Percentiles rank a stretch among this genome's conserved stretches.
Conservation (phyloP, 2,888 invertebrate genomes). For the Anticlea derivata region DNA sequence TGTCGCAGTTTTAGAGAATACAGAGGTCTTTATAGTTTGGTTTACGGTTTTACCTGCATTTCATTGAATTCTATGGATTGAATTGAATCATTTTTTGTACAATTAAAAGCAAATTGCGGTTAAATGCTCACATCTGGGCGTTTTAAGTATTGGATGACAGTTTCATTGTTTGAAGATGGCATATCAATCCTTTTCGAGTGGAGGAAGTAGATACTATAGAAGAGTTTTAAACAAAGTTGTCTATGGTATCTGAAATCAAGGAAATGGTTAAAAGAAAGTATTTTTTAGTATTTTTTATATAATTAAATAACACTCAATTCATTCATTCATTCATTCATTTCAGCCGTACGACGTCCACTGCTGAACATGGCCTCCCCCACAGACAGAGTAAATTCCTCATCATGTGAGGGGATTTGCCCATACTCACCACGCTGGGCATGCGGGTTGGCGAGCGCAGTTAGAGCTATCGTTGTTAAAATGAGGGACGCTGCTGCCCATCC, state of each 20-base stretch:
- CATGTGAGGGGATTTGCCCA: too few relatives aligned
- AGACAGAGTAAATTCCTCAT: too few relatives aligned
- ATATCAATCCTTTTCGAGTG: conserved; percentile 43
- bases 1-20: not conserved
- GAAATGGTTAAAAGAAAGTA: conserved; percentile 3
- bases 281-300: conserved; percentile 1
- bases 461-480: too few relatives aligned
- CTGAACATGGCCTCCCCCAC: too few relatives aligned
- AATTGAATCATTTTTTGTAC: conserved; percentile 49
- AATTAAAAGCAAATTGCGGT: conserved; percentile 65
- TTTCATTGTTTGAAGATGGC: conserved; percentile 47
- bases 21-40: conserved; percentile 20
- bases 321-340: too few relatives aligned
- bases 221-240: not conserved
- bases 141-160: conserved; percentile 59
- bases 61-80: conserved; percentile 35
- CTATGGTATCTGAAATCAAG: conserved; percentile 14
- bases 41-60: conserved; percentile 36
- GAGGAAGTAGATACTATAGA: conserved; percentile 16
- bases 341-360: too few relatives aligned
- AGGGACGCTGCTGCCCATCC: too few relatives aligned
- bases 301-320: too few relatives aligned
- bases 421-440: too few relatives aligned
- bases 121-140: conserved; percentile 59
- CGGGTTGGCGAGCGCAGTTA: too few relatives aligned